phyloP scores from a whole-genome alignment of 2,888 invertebrate genomes.

The Polia nebulosa region DNA sequence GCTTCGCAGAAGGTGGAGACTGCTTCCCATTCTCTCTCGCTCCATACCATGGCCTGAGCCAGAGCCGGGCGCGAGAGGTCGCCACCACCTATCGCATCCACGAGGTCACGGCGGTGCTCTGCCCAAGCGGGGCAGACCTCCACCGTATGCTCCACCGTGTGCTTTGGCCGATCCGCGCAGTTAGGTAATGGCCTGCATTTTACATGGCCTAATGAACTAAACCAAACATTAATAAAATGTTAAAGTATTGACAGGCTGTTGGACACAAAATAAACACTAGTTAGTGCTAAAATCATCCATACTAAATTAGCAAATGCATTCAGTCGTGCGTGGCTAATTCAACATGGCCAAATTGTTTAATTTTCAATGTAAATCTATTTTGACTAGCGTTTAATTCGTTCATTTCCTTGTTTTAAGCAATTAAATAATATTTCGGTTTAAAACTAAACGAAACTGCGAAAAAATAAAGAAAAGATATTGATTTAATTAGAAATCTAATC shows the following conservation, averaged over 20 bases:
- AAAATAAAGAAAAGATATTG: too few relatives aligned
- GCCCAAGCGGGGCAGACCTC: too few relatives aligned
- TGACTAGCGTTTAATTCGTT: not conserved
- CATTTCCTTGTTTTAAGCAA: not conserved
- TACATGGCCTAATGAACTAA: conserved; percentile 1
- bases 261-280: conserved; percentile 12
- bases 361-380: conserved; percentile 2
- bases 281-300: conserved; percentile 13
- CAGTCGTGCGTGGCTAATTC: conserved; percentile 1
- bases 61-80: too few relatives aligned
- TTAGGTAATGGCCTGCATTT: too few relatives aligned
- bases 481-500: too few relatives aligned
- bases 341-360: not conserved
- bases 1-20: too few relatives aligned
- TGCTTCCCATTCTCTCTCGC: too few relatives aligned
- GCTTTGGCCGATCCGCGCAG: too few relatives aligned
- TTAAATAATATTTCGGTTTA: not conserved
- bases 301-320: conserved; percentile 10
- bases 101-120: too few relatives aligned
- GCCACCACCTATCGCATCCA: too few relatives aligned
- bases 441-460: not conserved
- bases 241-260: conserved; percentile 1
- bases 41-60: too few relatives aligned
- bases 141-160: too few relatives aligned
- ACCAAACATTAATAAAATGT: not conserved